Conservation (phyloP, 2,113 vertebrate genomes). For the Jacana jacana region DNA sequence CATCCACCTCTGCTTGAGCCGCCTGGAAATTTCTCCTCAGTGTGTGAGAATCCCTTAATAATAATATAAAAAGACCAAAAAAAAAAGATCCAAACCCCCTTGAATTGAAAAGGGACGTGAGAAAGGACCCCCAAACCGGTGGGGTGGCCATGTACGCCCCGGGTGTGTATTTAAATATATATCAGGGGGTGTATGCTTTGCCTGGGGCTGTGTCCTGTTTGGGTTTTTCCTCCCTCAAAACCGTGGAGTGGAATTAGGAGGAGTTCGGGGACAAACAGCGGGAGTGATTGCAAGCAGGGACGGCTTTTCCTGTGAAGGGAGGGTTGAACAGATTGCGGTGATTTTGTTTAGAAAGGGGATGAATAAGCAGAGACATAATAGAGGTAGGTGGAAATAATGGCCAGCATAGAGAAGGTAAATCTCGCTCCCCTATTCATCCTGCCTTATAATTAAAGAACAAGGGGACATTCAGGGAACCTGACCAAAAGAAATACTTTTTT, state of each 20-base stretch:
- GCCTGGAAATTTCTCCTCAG: neutral
- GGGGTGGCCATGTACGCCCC: accelerated
- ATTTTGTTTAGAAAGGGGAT: neutral
- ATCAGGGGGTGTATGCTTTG: accelerated
- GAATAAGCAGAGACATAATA: neutral
- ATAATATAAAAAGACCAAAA: no score
- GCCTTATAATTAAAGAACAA: constrained; percentile 2
- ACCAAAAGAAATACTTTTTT: neutral
- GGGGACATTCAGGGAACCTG: neutral
- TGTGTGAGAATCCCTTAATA: neutral
- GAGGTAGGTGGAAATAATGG: neutral
- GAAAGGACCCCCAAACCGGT: neutral
- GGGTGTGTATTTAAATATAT: accelerated
- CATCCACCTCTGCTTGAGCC: accelerated
- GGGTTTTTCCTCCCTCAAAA: neutral
- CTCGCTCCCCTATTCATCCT: neutral
- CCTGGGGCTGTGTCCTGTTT: neutral
- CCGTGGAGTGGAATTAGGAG: neutral
- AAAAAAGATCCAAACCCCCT: neutral
- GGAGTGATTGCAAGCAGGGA: neutral
- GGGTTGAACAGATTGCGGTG: neutral
- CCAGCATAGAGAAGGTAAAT: neutral
- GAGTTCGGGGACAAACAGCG: neutral
- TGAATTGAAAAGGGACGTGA: neutral
- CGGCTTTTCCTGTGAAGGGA: neutral